Percentiles rank a stretch among this genome's conserved stretches.
Conservation (phyloP, 2,113 vertebrate genomes). For the Cnemophilus loriae region DNA sequence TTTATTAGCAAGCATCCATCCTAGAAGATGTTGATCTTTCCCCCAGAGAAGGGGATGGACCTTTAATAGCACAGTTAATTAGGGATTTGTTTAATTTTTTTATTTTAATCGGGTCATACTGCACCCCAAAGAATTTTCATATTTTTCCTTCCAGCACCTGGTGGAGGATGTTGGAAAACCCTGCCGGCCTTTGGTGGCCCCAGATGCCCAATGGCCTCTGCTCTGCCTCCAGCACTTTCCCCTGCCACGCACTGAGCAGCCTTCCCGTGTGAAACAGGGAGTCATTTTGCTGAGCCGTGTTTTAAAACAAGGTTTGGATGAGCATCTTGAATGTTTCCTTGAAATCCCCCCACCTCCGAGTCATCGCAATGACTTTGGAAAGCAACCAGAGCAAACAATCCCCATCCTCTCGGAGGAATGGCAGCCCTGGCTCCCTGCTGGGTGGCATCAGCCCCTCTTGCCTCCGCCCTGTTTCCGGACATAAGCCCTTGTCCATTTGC, state of each 20-base stretch:
- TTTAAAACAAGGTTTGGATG: background rate
- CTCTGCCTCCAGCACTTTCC: background rate
- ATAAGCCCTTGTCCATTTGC: background rate
- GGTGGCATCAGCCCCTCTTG: background rate
- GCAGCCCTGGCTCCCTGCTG: background rate
- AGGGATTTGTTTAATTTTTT: background rate
- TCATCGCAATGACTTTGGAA: background rate
- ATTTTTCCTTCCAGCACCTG: background rate
- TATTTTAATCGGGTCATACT: background rate
- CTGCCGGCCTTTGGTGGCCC: background rate
- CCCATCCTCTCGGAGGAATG: background rate
- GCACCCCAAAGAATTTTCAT: background rate
- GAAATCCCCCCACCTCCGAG: background rate
- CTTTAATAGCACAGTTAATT: background rate
- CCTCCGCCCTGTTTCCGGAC: background rate
- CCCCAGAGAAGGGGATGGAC: background rate
- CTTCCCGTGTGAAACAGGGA: background rate
- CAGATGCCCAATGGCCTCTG: background rate
- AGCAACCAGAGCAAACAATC: conserved; percentile 15
- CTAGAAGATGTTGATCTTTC: background rate
- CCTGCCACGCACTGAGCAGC: rapidly evolving
- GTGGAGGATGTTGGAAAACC: background rate
- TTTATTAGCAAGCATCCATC: conserved; percentile 30
- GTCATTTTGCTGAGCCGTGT: background rate
- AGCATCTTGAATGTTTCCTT: background rate